Evolutionary conservation across 2,797 vertebrate genomes (phyloP), one percentile per base, ranked within the genome.

Genomic region (Chaetophractus vellerosus): DNA sequence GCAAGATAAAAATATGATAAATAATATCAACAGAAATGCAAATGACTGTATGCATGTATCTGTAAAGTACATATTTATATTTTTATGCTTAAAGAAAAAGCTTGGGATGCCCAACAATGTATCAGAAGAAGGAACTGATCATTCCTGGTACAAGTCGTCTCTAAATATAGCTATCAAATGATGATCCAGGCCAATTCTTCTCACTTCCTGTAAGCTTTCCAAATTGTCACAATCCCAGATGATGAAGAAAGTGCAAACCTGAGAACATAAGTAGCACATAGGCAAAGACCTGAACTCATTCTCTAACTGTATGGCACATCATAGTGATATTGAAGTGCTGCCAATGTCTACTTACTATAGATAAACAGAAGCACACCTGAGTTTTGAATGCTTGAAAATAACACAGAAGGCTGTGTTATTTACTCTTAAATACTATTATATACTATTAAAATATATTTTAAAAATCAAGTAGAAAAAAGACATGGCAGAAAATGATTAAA

Each of bases 11-110:
- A 90, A 81, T 81, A 50, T 91, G 68, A 74, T 81, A 74, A 74
- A 78, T 78, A 85, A 38, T 90, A n/a, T 63, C 69, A 95, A 90
- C 36, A 90, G 93, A 92, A 91, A 78, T 63, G 15, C 68, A 95
- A 91, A 84, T 80, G 41, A 79, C 24, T 91, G 15, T 66, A 92
- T 82, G 85, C 68, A 88, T 91, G 52, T 90, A 59, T 76, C 69
- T 87, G 5, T 82, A 64, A 90, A 90, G 79, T 81, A 61, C 9
- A 41, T 81, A 85, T 78, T 87, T 95, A 69, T 68, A 83, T 64
- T 78, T 89, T 85, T 84, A 88, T 26, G 64, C 64, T 94, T 89
- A 90, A 75, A 28, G 78, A 79, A 68, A 95, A 95, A 87, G 9
- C 28, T 50, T 91, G 48, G 33, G 38, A 36, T 26, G 8, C n/a